Percentiles rank a stretch among this genome's conserved stretches.
Evolutionary conservation across 2,888 invertebrate genomes (phyloP).

Genomic region (Limnephilus auricula): DNA sequence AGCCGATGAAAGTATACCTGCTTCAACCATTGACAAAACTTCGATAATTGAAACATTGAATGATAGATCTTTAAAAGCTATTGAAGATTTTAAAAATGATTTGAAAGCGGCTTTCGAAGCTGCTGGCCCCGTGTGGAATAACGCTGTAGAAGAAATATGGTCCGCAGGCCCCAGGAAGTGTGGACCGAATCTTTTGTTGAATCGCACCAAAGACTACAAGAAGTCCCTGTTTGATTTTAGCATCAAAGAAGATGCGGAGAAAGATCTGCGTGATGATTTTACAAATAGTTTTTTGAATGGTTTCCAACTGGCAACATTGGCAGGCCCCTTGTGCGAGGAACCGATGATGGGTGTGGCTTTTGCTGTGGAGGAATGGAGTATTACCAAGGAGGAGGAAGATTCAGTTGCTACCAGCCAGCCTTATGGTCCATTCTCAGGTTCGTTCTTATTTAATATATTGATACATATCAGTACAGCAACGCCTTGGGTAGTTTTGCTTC

Average conservation of each 20-base stretch:
- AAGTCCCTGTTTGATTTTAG: slow-evolving; percentile 74
- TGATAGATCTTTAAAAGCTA: slow-evolving; percentile 74
- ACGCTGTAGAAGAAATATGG: slow-evolving; percentile 86
- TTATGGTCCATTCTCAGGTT: slow-evolving; percentile 79
- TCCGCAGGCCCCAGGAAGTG: slow-evolving; percentile 93
- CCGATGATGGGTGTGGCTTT: slow-evolving; percentile 97
- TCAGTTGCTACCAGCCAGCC: slow-evolving; percentile 69
- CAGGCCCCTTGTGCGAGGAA: slow-evolving; percentile 98
- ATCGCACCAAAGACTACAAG: slow-evolving; percentile 83
- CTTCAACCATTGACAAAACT: slow-evolving; percentile 67
- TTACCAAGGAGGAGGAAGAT: slow-evolving; percentile 75
- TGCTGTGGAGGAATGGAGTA: slow-evolving; percentile 89
- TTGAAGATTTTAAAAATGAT: slow-evolving; percentile 77
- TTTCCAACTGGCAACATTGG: slow-evolving; percentile 89
- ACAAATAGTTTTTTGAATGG: slow-evolving; percentile 92
- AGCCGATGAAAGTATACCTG: not conserved
- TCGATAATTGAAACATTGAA: slow-evolving; percentile 68
- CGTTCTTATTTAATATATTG: slow-evolving; percentile 23
- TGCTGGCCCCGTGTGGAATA: slow-evolving; percentile 77
- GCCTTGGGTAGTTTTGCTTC: too few relatives aligned
- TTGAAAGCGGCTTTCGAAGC: slow-evolving; percentile 80
- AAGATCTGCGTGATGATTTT: slow-evolving; percentile 79
- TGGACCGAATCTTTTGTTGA: slow-evolving; percentile 93
- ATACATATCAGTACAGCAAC: too few relatives aligned
- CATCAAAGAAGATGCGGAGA: slow-evolving; percentile 71